Evolutionary conservation across 1,140 invertebrate species (phyloP), one percentile per base, ranked within the genome.

Genomic region (Drosophila sp.): DNA sequence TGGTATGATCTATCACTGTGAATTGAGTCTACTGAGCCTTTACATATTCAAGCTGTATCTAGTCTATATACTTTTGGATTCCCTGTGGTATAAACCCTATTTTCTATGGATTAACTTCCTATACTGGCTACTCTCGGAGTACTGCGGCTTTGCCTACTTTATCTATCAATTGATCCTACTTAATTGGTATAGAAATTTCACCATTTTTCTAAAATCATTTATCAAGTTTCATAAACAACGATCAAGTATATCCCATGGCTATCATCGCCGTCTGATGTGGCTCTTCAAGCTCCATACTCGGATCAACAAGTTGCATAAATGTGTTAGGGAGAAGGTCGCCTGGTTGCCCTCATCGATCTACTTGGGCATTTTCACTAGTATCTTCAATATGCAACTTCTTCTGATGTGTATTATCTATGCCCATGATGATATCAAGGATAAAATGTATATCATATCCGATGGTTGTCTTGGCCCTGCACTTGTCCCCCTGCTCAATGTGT

Each of bases 61-160:
- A 16, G 18, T 80, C 6, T 80, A 46, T 11, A 11, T 80, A 0
- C 18, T 70, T 21, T 27, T 84, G 16, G 64, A 66, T 0, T 41
- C 77, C 0, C 7, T 74, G 11, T 71, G 43, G 72, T 25, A 77
- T 27, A 80, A 80, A 18, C 8, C 34, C 0, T 71, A 80, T 27
- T 77, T 86, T 34, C 13, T 80, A 0, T 41, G 62, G 38, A 9
- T 77, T 2, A 66, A 63, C 43, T 62, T 86, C 2, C 13, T 86
- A 4, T 86, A 84, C 27, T 86, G 77, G 81, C 0, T 71, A 25
- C 57, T 84, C 0, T 6, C 75, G 16, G 81, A 87, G 41, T 84
- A 87, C 59, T 81, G 81, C n/a, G 46, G 65, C 7, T n/a, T 77
- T 3, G 81, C 57, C 0, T 86, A 78, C 14, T 86, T 84, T 3